A percentile compares a stretch with the other conserved stretches of the same genome.
phyloP scores from a whole-genome alignment of 2,113 vertebrate species.

The Protobothrops flavoviridis region DNA sequence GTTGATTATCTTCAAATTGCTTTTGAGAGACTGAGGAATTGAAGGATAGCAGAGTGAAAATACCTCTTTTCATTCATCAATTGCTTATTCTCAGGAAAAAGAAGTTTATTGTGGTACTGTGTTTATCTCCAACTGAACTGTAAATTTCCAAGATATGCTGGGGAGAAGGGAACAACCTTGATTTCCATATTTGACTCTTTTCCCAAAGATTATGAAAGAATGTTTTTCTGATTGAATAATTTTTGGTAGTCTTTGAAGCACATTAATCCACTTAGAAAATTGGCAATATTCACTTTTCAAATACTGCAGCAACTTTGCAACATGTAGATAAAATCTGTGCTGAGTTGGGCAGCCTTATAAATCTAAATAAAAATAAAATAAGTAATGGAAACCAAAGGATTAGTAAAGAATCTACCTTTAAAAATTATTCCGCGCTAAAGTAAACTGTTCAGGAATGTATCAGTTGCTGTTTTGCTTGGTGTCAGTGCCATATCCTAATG shows the following conservation, averaged over 20 bases:
- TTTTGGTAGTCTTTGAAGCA: background rate
- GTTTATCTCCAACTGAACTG: background rate
- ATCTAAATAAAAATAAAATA: background rate
- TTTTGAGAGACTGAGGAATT: background rate
- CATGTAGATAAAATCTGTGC: background rate
- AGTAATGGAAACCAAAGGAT: conserved; percentile 55
- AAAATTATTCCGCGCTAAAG: conserved; percentile 61
- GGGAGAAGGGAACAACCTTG: background rate
- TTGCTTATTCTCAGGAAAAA: background rate
- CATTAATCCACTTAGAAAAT: background rate
- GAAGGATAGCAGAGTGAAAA: background rate
- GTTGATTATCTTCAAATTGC: background rate
- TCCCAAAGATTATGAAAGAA: background rate
- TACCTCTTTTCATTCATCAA: background rate
- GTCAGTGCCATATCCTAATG: conserved; percentile 68
- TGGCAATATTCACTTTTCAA: conserved; percentile 19
- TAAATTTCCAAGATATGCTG: background rate
- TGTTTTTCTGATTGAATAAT: rapidly evolving
- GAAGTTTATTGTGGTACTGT: background rate
- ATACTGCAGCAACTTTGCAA: conserved; percentile 15
- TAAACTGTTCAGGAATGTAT: conserved; percentile 64
- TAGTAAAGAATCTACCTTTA: conserved; percentile 57
- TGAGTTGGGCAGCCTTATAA: background rate
- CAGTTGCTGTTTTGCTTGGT: conserved; percentile 62
- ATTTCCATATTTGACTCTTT: background rate